Conservation (phyloP, 30 jellyfish, hydroid and myxozoan species). For the Pseudorhiza aurosa region DNA sequence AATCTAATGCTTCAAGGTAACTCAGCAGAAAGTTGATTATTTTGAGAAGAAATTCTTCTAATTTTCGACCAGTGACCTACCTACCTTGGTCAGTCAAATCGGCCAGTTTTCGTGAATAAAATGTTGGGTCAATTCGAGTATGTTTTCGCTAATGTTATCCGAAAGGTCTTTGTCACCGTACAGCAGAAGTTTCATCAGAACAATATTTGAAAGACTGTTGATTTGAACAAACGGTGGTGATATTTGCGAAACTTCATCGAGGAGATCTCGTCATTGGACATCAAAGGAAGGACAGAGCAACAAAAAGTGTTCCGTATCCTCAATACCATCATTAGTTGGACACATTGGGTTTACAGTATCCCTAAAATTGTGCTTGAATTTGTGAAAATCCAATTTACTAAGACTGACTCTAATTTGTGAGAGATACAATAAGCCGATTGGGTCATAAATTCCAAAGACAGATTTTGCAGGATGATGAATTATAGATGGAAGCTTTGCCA, state of each 20-base stretch:
- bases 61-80: too few species aligned
- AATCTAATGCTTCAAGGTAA: too few species aligned
- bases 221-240: constrained; percentile 26
- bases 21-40: too few species aligned
- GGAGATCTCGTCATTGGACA: constrained; percentile 36
- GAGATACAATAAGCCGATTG: constrained; percentile 29
- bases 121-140: constrained; percentile 17
- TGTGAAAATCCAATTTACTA: constrained; percentile 25
- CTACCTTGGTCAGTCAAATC: constrained; percentile 36
- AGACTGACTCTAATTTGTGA: constrained; percentile 33
- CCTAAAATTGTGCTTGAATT: constrained; percentile 14
- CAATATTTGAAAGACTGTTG: constrained; percentile 35
- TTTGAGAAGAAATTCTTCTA: too few species aligned
- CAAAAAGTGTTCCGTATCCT: constrained; percentile 61
- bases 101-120: constrained; percentile 35
- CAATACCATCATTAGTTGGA: constrained; percentile 51
- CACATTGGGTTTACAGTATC: constrained; percentile 30
- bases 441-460: constrained; percentile 8
- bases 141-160: constrained; percentile 6
- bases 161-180: constrained; percentile 41
- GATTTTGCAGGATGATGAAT: constrained; percentile 32
- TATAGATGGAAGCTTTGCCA: constrained; percentile 17
- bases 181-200: constrained; percentile 14
- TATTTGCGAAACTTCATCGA: constrained; percentile 27
- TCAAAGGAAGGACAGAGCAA: constrained; percentile 57